These are phyloP conservation scores for Acanthaster planci DNA, from an alignment of 35 echinoderm and acorn worm genomes.

Conservation along the genomic window DNA sequence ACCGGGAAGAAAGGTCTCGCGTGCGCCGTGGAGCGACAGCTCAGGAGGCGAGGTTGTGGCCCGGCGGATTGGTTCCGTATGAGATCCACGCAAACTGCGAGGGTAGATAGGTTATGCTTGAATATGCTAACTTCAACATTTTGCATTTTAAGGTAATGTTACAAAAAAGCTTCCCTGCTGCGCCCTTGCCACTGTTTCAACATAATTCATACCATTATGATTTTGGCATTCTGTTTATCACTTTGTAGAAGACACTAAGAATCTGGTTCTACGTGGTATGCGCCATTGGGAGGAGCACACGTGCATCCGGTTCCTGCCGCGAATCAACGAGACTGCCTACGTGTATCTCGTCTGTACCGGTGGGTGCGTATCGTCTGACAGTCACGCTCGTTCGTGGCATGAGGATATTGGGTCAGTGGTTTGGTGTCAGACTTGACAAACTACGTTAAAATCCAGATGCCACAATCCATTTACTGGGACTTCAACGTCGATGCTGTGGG, in stretches of 20 bases:
- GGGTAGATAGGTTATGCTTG: conserved; percentile 35
- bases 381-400: not conserved
- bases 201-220: not conserved
- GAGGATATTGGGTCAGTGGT: not conserved
- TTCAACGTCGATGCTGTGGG: no score
- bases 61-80: conserved; percentile 53
- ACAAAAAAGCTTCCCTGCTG: not conserved
- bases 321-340: conserved; percentile 58
- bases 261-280: conserved; percentile 58
- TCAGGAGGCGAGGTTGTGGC: conserved; percentile 25
- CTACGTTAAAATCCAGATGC: not conserved
- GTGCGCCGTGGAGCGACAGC: conserved; percentile 38
- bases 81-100: conserved; percentile 48
- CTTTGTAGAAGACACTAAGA: conserved; percentile 50
- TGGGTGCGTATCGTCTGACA: conserved; percentile 43
- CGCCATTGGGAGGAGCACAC: conserved; percentile 74
- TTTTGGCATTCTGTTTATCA: not conserved
- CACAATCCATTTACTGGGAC: no score
- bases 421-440: not conserved
- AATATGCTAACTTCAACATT: not conserved
- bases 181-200: no score
- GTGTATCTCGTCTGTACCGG: conserved; percentile 28
- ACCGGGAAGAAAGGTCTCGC: conserved; percentile 8
- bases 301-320: conserved; percentile 62
- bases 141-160: not conserved